These are phyloP conservation scores for Ursus arctos DNA, from an alignment of 2,113 vertebrate species.

Conservation along the genomic window DNA sequence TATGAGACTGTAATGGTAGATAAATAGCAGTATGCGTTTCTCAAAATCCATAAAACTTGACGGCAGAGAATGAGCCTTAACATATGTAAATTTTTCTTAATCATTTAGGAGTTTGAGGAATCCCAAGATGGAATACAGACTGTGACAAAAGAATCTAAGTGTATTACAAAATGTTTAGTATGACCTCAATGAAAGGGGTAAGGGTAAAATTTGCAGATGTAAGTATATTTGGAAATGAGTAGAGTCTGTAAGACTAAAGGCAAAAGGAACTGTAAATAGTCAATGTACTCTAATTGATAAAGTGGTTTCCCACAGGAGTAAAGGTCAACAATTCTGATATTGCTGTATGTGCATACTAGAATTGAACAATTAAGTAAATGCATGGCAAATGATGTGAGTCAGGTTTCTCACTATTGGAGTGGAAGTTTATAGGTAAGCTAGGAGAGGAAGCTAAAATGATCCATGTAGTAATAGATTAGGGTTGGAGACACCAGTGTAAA, in stretches of 20 bases:
- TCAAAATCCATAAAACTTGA: neutral
- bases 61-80: neutral
- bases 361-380: neutral
- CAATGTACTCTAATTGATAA: neutral
- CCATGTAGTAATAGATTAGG: neutral
- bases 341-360: neutral
- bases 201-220: neutral
- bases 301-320: neutral
- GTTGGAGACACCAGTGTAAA: neutral
- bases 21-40: neutral
- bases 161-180: neutral
- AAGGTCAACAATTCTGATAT: neutral
- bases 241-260: neutral
- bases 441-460: neutral
- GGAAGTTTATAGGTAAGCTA: neutral
- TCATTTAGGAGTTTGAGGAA: neutral
- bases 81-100: neutral
- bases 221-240: neutral
- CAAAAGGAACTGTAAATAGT: neutral
- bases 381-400: neutral
- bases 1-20: neutral
- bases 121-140: neutral
- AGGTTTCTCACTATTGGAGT: neutral
- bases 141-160: neutral
- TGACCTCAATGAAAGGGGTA: neutral